A percentile compares a stretch with the other conserved stretches of the same genome.
These are phyloP conservation scores for Lasioglossum vierecki DNA, from an alignment of 2,888 invertebrate genomes.

Conservation along the genomic window DNA sequence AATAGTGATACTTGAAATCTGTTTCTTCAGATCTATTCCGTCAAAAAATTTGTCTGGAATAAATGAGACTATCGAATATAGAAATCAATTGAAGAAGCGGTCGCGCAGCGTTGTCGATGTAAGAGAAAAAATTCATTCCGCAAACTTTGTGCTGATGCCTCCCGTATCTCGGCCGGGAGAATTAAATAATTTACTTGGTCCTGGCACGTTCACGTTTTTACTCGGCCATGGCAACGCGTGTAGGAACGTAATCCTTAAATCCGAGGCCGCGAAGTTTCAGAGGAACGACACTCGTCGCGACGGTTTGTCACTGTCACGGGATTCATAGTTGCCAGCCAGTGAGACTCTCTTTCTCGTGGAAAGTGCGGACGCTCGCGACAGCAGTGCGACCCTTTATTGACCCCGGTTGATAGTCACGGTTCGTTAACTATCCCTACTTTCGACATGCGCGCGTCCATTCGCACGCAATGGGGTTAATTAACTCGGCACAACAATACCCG, in stretches of 20 bases:
- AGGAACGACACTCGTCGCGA: neutral
- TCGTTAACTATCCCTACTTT: constrained; percentile 33
- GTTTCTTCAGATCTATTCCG: too few relatives aligned
- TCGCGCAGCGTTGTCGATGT: too few relatives aligned
- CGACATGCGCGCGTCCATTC: constrained; percentile 4
- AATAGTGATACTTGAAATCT: too few relatives aligned
- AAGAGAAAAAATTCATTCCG: neutral
- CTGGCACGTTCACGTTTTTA: constrained; percentile 18
- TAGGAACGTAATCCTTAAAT: constrained; percentile 23
- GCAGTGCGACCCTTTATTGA: constrained; percentile 30
- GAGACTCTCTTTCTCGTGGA: neutral
- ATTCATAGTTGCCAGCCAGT: constrained; percentile 18
- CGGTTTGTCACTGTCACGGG: constrained; percentile 31
- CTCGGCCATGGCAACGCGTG: constrained; percentile 10
- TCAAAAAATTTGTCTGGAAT: too few relatives aligned
- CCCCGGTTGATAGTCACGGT: constrained; percentile 33
- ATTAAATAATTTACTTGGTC: constrained; percentile 26
- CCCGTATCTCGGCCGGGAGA: neutral
- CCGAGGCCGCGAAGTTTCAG: constrained; percentile 18
- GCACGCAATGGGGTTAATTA: constrained; percentile 33
- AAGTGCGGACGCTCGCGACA: constrained; percentile 4
- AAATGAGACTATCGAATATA: neutral
- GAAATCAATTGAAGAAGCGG: neutral
- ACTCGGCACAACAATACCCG: neutral
- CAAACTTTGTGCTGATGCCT: neutral